phyloP scores from a whole-genome alignment of 2,888 invertebrate genomes.

The Spilosoma lubricipeda region DNA sequence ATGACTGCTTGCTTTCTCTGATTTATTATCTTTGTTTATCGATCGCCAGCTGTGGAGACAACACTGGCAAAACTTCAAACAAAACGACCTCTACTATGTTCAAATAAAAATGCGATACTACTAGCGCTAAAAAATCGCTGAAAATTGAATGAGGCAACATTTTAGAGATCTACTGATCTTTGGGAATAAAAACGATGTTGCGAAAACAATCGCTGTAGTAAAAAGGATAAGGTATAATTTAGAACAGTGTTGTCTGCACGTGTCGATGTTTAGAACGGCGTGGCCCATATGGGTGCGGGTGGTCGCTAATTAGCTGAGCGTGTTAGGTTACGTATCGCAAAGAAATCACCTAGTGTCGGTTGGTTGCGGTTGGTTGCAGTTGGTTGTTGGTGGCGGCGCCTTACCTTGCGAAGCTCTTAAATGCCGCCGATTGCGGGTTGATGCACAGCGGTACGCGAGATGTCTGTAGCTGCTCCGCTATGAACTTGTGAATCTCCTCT shows the following conservation, averaged over 20 bases:
- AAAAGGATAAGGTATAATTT: neutral
- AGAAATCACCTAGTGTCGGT: conserved; percentile 86
- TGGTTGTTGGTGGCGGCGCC: conserved; percentile 78
- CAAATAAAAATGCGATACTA: conserved; percentile 22
- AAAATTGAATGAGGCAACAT: conserved; percentile 35
- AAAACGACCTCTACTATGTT: conserved; percentile 23
- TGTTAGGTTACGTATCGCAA: conserved; percentile 82
- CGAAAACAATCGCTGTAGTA: neutral
- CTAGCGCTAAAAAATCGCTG: conserved; percentile 29
- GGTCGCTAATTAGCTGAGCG: conserved; percentile 68
- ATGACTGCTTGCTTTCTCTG: conserved; percentile 80
- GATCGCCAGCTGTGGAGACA: conserved; percentile 68
- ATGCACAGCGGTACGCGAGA: conserved; percentile 99
- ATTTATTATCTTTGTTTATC: conserved; percentile 68
- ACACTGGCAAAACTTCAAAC: conserved; percentile 56
- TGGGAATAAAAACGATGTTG: conserved; percentile 30
- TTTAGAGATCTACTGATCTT: conserved; percentile 32
- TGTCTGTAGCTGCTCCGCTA: conserved; percentile 97
- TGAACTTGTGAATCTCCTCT: conserved; percentile 99
- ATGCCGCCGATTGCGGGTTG: conserved; percentile 99
- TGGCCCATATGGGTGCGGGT: conserved; percentile 80
- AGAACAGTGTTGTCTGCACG: conserved; percentile 59
- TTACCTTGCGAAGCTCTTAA: conserved; percentile 99
- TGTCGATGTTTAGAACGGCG: conserved; percentile 50
- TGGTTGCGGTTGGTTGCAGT: conserved; percentile 79